A percentile compares a stretch with the other conserved stretches of the same genome.
Evolutionary conservation across 2,888 invertebrate genomes (phyloP).

Genomic region (Drosophila buzzatii): DNA sequence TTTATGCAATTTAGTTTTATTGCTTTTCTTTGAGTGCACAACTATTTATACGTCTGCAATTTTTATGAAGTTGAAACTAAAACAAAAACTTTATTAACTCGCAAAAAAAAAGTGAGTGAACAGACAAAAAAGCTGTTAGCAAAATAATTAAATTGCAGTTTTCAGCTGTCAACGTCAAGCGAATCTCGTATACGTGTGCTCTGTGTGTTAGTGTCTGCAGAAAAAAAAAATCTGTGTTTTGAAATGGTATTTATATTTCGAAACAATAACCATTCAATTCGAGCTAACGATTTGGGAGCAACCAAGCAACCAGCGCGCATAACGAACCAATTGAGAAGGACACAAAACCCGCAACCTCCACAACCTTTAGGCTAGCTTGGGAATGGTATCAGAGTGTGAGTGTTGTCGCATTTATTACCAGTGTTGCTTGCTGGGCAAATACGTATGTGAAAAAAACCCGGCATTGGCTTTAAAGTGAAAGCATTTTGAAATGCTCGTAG

Average conservation of each 20-base stretch:
- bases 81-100: constrained; percentile 46
- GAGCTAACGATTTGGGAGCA: constrained; percentile 72
- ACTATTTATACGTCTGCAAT: constrained; percentile 12
- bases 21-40: background rate
- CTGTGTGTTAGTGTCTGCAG: background rate
- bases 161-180: constrained; percentile 59
- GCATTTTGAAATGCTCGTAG: constrained; percentile 61
- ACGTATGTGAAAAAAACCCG: constrained; percentile 53
- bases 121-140: constrained; percentile 20
- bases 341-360: constrained; percentile 14
- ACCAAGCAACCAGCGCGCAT: constrained; percentile 49
- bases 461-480: constrained; percentile 71
- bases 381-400: constrained; percentile 10
- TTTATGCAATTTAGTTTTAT: no score
- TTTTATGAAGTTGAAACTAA: constrained; percentile 35
- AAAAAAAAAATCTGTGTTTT: constrained; percentile 69
- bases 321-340: constrained; percentile 78
- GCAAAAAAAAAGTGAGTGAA: constrained; percentile 25
- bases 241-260: constrained; percentile 80
- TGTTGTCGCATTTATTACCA: constrained; percentile 78
- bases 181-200: background rate
- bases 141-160: constrained; percentile 74
- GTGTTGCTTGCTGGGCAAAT: constrained; percentile 40
- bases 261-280: constrained; percentile 81
- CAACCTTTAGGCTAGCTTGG: background rate